Evolutionary conservation across 2,888 invertebrate species (phyloP), one percentile per base, ranked within the genome.

Genomic region (Mythimna pallens): DNA sequence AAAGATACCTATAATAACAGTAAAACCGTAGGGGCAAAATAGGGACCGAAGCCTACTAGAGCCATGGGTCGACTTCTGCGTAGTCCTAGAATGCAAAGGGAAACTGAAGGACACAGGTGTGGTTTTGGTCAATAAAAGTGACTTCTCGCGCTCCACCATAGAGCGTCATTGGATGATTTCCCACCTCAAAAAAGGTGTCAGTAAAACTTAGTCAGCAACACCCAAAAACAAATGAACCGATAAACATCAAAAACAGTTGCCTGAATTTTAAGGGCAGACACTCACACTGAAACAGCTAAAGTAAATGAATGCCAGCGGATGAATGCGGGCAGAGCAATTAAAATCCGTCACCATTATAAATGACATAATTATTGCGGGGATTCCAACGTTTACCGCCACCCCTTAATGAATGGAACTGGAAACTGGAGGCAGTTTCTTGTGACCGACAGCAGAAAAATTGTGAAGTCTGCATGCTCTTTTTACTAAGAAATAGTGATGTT

Each of bases 281-380:
- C 66, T 55, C 58, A 64, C 47, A 76, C 34, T 67, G 22, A 67
- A 64, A 50, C 76, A 76, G 68, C 59, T 50, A 67, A 47, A 65
- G 36, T 57, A 65, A 79, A 79, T 70, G 71, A 65, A 72, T 78
- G 61, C 70, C 34, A 34, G 59, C 50, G 65, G 58, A 65, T 74
- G 73, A 84, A 81, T 80, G 78, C 83, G 84, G 84, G 79, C 76
- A 72, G 43, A 81, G 88, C 87, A 90, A 91, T 90, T 91, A 91
- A 83, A 88, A 86, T 80, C 83, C 81, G 68, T 75, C 84, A 79
- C 83, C 84, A 86, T 90, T 89, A 89, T 89, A 86, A 89, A 87
- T 87, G 88, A 89, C 86, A 87, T 89, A 89, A 88, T 91, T 90
- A 90, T 83, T 80, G 82, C 80, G 64, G 79, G 81, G 82, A 86